phyloP scores from a whole-genome alignment of 2,888 invertebrate genomes.

The Carabus problematicus region DNA sequence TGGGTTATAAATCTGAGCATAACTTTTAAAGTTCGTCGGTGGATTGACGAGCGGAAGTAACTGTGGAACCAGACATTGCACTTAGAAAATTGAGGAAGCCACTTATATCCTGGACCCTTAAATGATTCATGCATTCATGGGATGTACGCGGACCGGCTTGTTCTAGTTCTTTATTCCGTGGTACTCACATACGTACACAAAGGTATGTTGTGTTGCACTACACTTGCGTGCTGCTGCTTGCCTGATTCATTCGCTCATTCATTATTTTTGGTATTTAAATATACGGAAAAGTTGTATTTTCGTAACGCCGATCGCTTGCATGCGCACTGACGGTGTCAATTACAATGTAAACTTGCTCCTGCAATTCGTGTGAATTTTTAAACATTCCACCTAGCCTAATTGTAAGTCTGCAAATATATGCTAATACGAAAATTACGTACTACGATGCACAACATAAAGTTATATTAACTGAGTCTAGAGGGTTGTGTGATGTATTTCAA shows the following conservation, averaged over 20 bases:
- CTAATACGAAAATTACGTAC: no score
- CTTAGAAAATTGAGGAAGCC: conserved; percentile 43
- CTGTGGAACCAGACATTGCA: conserved; percentile 41
- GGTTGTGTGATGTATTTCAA: no score
- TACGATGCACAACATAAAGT: no score
- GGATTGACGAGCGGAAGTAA: conserved; percentile 40
- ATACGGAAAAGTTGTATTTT: conserved; percentile 27
- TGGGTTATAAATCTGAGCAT: conserved; percentile 42
- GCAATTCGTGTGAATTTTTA: not conserved
- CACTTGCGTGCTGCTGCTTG: conserved; percentile 1
- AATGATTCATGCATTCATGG: conserved; percentile 37
- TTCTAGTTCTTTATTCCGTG: not conserved
- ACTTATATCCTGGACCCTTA: conserved; percentile 36
- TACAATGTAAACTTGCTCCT: conserved; percentile 28
- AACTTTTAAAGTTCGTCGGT: conserved; percentile 38
- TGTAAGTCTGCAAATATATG: no score
- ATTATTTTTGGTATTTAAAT: no score
- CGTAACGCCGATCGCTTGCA: conserved; percentile 16
- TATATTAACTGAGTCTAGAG: no score
- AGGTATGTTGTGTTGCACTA: conserved; percentile 5
- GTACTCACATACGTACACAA: not conserved
- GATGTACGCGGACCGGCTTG: not conserved
- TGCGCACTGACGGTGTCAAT: conserved; percentile 33
- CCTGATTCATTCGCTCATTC: no score
- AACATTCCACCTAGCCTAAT: no score